phyloP scores from a whole-genome alignment of 2,113 vertebrate species.

The Strix uralensis region DNA sequence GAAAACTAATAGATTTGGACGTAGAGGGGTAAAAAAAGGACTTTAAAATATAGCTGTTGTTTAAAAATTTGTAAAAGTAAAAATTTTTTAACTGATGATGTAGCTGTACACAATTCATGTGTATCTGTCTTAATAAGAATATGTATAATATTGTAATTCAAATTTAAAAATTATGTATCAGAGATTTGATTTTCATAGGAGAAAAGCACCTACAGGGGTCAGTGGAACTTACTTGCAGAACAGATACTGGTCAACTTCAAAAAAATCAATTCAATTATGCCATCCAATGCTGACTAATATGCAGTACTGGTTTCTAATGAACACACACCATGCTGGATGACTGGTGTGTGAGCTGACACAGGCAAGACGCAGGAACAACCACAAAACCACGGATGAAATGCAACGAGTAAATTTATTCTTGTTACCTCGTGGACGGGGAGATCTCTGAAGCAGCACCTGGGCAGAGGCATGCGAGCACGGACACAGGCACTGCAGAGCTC shows the following conservation, averaged over 20 bases:
- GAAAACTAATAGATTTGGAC: background rate
- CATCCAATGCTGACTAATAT: background rate
- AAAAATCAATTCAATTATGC: background rate
- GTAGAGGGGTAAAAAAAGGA: background rate
- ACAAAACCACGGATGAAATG: too few relatives aligned
- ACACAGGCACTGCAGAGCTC: too few relatives aligned
- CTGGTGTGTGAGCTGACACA: background rate
- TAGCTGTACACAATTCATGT: background rate
- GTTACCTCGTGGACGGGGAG: too few relatives aligned
- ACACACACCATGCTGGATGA: background rate
- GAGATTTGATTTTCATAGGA: background rate
- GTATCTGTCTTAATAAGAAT: background rate
- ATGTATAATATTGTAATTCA: background rate
- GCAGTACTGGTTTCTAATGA: background rate
- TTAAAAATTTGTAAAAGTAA: background rate
- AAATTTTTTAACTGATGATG: background rate
- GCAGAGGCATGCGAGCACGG: too few relatives aligned
- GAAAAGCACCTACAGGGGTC: background rate
- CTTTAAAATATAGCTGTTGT: background rate
- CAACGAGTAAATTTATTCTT: too few relatives aligned
- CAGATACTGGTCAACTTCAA: background rate
- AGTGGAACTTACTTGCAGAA: background rate
- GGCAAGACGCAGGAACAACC: too few relatives aligned
- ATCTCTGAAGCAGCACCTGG: too few relatives aligned
- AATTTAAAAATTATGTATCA: background rate